Conservation (phyloP, 2,113 vertebrate genomes). For the Chlamydotis undulata region DNA sequence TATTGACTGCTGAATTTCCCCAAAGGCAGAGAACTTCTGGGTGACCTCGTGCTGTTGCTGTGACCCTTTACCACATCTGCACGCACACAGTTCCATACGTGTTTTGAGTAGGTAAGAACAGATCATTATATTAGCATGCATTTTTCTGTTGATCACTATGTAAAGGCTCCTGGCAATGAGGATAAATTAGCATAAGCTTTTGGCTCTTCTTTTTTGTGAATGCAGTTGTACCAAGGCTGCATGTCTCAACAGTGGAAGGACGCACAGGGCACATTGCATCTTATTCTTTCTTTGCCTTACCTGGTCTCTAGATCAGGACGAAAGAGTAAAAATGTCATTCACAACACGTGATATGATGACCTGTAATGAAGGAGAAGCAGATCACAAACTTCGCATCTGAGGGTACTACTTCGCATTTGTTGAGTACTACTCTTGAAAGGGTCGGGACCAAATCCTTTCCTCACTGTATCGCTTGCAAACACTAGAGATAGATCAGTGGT, state of each 20-base stretch:
- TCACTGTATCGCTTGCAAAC: background rate
- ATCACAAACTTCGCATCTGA: background rate
- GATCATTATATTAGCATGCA: background rate
- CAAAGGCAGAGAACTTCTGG: background rate
- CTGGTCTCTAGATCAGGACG: background rate
- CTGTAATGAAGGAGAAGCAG: background rate
- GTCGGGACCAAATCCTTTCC: background rate
- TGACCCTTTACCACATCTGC: background rate
- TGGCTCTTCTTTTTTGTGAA: background rate
- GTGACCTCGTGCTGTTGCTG: background rate
- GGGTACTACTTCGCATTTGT: background rate
- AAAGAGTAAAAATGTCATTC: background rate
- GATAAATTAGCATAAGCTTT: background rate
- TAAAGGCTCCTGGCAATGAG: background rate
- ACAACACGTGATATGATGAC: background rate
- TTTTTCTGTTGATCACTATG: background rate
- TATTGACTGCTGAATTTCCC: background rate
- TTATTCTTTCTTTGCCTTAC: background rate
- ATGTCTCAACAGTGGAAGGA: background rate
- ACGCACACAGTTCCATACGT: rapidly evolving
- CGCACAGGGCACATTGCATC: background rate
- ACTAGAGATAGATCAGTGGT: background rate
- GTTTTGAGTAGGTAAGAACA: background rate
- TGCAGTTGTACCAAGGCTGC: background rate
- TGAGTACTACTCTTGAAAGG: background rate